A percentile compares a stretch with the other conserved stretches of the same genome.
Evolutionary conservation across 2,797 vertebrate species (phyloP).

Genomic region (Falco peregrinus): DNA sequence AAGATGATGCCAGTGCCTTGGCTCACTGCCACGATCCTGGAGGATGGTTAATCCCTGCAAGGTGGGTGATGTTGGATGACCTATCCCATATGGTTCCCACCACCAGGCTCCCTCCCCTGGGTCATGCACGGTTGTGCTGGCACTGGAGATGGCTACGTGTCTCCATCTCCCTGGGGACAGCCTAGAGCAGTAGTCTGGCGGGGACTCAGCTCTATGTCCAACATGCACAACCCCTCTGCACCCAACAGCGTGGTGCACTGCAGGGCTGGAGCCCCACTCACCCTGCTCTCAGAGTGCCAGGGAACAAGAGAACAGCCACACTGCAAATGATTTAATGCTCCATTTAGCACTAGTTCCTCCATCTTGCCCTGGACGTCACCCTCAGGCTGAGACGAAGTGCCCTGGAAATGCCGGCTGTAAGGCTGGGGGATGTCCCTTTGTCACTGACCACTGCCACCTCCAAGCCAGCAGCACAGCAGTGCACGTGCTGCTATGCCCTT

Average conservation of each 20-base stretch:
- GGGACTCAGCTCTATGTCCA: neutral
- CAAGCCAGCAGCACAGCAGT: no score
- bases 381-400: neutral
- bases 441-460: neutral
- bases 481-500: fast-evolving
- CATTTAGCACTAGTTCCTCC: neutral
- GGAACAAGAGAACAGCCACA: neutral
- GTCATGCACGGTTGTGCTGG: neutral
- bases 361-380: neutral
- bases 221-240: fast-evolving
- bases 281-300: neutral
- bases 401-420: neutral
- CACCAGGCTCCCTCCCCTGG: neutral
- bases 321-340: neutral
- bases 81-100: neutral
- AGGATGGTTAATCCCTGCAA: neutral
- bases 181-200: neutral
- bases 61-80: neutral
- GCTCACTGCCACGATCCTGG: neutral
- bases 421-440: neutral
- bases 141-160: neutral
- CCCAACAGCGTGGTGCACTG: fast-evolving
- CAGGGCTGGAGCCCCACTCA: neutral
- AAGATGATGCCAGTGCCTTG: neutral
- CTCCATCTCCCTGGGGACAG: neutral